These are phyloP conservation scores for Ochropacha duplaris DNA, from an alignment of 2,888 invertebrate genomes.

Conservation along the genomic window DNA sequence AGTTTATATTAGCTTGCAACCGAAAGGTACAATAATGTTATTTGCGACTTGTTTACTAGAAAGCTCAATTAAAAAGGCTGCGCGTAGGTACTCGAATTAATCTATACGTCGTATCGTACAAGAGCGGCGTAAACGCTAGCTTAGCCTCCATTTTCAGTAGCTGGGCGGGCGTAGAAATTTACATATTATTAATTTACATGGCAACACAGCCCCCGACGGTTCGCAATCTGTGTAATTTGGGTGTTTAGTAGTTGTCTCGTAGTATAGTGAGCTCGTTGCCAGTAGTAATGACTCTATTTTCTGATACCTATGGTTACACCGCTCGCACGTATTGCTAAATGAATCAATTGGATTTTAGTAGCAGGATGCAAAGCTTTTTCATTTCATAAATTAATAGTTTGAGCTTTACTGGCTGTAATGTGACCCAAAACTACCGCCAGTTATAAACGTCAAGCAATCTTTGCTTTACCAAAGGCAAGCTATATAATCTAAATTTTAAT, in stretches of 20 bases:
- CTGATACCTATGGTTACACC: slow-evolving; percentile 25
- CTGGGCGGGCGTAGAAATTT: slow-evolving; percentile 64
- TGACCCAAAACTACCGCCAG: not conserved
- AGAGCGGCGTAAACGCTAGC: slow-evolving; percentile 51
- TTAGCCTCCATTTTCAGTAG: slow-evolving; percentile 41
- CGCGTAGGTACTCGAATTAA: slow-evolving; percentile 39
- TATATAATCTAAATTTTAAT: too few species aligned
- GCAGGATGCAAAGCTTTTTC: not conserved
- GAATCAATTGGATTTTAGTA: not conserved
- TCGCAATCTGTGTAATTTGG: slow-evolving; percentile 75
- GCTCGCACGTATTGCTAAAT: slow-evolving; percentile 9
- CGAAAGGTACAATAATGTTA: not conserved
- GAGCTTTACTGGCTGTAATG: not conserved
- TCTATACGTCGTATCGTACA: slow-evolving; percentile 40
- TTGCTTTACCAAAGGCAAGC: too few species aligned
- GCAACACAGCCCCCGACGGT: slow-evolving; percentile 55
- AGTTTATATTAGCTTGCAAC: not conserved
- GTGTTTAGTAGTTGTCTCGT: slow-evolving; percentile 61
- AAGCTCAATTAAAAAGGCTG: slow-evolving; percentile 40
- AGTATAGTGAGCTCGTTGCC: slow-evolving; percentile 19
- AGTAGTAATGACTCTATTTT: slow-evolving; percentile 33
- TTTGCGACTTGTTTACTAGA: slow-evolving; percentile 22
- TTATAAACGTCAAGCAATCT: not conserved
- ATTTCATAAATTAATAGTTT: not conserved
- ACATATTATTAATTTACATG: slow-evolving; percentile 81